Evolutionary conservation across 2,797 vertebrate species (phyloP).

Genomic region (Aldrovandia affinis): DNA sequence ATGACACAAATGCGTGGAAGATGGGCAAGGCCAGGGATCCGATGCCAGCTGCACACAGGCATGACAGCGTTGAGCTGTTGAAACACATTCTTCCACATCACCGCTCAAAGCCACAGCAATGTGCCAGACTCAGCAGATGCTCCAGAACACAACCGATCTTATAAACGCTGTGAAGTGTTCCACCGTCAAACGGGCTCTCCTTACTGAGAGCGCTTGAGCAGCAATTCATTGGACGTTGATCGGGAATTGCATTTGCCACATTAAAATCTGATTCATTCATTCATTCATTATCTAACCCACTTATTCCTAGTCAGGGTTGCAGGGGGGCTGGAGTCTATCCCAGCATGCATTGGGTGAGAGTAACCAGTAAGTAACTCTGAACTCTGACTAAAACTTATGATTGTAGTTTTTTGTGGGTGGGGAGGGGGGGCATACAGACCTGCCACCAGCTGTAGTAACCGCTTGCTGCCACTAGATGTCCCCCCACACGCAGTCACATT

Average conservation of each 20-base stretch:
- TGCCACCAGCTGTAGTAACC: not conserved
- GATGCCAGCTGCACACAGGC: not conserved
- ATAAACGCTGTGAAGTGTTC: not conserved
- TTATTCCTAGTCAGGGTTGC: too few species aligned
- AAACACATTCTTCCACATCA: not conserved
- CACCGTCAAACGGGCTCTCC: not conserved
- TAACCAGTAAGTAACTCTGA: too few species aligned
- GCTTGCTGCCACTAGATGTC: not conserved
- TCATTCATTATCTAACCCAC: too few species aligned
- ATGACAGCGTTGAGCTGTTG: not conserved
- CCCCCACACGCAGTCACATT: not conserved
- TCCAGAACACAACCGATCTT: not conserved
- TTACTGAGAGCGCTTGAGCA: not conserved
- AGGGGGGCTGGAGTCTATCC: too few species aligned
- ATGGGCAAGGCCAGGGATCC: too few species aligned
- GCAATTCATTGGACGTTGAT: not conserved
- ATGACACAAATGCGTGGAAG: too few species aligned
- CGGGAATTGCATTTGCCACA: too few species aligned
- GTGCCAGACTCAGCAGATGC: not conserved
- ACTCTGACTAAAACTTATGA: too few species aligned
- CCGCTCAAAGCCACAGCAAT: not conserved
- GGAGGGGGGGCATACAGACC: too few species aligned
- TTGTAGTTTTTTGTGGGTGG: too few species aligned
- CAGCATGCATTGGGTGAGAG: too few species aligned
- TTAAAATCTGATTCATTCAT: too few species aligned